Evolutionary conservation across 2,797 vertebrate genomes (phyloP), one percentile per base, ranked within the genome.

Genomic region (Sebastes elongatus): DNA sequence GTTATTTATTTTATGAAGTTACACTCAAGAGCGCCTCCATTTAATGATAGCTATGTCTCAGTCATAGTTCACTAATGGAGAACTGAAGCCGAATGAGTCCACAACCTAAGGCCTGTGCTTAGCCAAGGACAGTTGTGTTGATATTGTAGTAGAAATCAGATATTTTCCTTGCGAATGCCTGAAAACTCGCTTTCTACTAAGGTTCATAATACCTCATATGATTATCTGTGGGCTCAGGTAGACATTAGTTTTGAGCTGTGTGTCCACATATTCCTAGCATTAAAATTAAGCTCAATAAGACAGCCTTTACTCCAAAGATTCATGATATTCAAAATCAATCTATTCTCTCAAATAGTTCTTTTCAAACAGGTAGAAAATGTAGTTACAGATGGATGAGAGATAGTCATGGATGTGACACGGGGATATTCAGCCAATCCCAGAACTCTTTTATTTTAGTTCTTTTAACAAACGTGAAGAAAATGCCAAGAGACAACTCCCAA

Each of bases 291-390:
- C 74, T 63, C 56, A 57, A 46, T 82, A 85, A 85, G 65, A 52
- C 22, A 27, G 49, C 71, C 28, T 86, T 88, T 85, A 85, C 59
- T 70, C 55, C 28, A 70, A 84, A 82, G 62, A 88, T 82, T 88
- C 66, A 55, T 66, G 64, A 69, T 81, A 89, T 90, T 87, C 53
- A 78, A 76, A 90, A 85, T 88, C 83, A 88, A 87, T 92, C 67
- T 81, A 57, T 74, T 86, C 46, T 49, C 46, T 49, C 3, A 38
- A 63, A 80, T 20, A 52, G 18, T 52, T 52, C 76, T 56, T 62
- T n/a, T 82, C 80, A 60, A 66, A 5, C 35, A 56, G 70, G 79
- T 38, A 25, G 74, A 61, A 85, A 85, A 86, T 83, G 63, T 83
- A 83, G 69, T 87, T 81, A 89, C 23, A 35, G 67, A 78, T 74